Evolutionary conservation across 2,113 vertebrate genomes (phyloP).

Genomic region (Cyanoderma ruficeps): DNA sequence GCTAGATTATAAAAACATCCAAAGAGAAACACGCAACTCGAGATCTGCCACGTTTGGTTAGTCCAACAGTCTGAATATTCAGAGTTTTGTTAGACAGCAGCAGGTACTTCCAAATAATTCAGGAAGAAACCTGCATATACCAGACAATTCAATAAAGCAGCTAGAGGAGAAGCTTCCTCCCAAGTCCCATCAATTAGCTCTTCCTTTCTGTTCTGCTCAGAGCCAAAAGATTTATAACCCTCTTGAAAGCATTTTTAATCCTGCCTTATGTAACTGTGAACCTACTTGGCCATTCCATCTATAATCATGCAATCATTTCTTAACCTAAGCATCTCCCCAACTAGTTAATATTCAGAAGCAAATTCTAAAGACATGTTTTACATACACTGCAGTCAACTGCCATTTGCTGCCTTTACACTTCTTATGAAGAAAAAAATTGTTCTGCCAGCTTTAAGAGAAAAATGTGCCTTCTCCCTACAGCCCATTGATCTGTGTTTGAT

Average conservation of each 20-base stretch:
- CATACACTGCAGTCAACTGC: not conserved
- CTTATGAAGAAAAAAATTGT: not conserved
- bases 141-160: not conserved
- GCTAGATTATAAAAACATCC: not conserved
- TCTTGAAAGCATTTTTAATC: constrained; percentile 32
- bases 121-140: not conserved
- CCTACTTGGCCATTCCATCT: not conserved
- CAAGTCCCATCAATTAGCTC: not conserved
- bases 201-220: not conserved
- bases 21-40: not conserved
- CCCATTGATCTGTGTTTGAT: not conserved
- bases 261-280: constrained; percentile 28
- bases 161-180: not conserved
- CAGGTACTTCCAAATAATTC: not conserved
- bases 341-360: not conserved
- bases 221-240: constrained; percentile 3
- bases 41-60: not conserved
- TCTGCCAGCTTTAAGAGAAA: not conserved
- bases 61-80: not conserved
- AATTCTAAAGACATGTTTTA: not conserved
- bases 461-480: not conserved
- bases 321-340: not conserved
- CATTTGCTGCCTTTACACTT: not conserved
- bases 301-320: not conserved
- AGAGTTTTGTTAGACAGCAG: not conserved